These are phyloP conservation scores for Cephalopachus bancanus DNA, from an alignment of 2,797 vertebrate species.

Conservation along the genomic window DNA sequence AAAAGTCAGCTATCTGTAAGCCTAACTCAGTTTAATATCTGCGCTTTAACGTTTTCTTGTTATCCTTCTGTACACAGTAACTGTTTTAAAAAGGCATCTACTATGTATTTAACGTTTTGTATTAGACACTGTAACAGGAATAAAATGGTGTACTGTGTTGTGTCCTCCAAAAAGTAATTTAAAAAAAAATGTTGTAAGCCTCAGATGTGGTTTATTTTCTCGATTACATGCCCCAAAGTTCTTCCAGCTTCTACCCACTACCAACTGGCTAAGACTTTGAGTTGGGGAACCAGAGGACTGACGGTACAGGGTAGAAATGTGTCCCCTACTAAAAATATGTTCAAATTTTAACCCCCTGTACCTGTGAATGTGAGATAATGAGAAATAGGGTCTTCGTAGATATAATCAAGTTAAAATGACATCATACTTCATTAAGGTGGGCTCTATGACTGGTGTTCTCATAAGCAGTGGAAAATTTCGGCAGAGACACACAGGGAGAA, in stretches of 20 bases:
- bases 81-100: not conserved
- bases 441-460: not conserved
- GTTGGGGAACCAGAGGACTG: not conserved
- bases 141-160: not conserved
- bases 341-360: not conserved
- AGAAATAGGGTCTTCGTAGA: not conserved
- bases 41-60: not conserved
- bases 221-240: not conserved
- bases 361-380: not conserved
- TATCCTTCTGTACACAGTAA: not conserved
- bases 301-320: not conserved
- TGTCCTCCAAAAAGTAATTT: not conserved
- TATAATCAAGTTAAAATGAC: not conserved
- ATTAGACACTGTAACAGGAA: not conserved
- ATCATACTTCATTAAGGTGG: not conserved
- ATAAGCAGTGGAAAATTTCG: not conserved
- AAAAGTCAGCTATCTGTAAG: not conserved
- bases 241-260: not conserved
- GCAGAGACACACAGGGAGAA: not conserved
- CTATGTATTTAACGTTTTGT: not conserved
- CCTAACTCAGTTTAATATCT: not conserved
- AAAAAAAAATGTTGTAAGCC: not conserved
- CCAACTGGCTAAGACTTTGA: not conserved
- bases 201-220: not conserved
- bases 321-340: not conserved